Evolutionary conservation across 2,888 invertebrate species (phyloP).

Genomic region (Aphrophora alni): DNA sequence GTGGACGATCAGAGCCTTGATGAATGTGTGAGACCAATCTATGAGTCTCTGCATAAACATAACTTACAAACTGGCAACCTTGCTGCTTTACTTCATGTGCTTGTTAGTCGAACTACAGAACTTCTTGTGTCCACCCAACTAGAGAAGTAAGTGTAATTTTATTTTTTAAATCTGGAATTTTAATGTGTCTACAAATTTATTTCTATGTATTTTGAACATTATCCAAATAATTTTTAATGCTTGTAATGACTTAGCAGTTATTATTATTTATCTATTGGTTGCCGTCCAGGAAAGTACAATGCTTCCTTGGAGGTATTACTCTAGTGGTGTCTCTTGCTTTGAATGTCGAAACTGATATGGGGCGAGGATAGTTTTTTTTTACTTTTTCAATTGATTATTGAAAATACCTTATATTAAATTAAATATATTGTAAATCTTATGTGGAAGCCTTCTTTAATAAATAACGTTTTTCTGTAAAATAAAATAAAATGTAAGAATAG

Average conservation of each 20-base stretch:
- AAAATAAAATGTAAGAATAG: too few species aligned
- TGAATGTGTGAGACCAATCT: conserved; percentile 74
- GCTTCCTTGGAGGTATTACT: too few species aligned
- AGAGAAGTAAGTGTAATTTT: conserved; percentile 74
- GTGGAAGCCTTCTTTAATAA: too few species aligned
- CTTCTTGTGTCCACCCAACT: conserved; percentile 84
- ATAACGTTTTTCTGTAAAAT: too few species aligned
- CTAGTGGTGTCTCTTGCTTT: too few species aligned
- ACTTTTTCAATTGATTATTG: too few species aligned
- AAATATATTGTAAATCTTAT: too few species aligned
- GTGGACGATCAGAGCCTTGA: conserved; percentile 83
- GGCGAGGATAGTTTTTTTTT: too few species aligned
- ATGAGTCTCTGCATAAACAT: conserved; percentile 80
- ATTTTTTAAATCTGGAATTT: conserved; percentile 16
- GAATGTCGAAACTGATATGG: too few species aligned
- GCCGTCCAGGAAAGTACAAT: conserved; percentile 20
- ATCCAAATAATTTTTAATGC: conserved; percentile 19
- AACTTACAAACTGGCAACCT: conserved; percentile 91
- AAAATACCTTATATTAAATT: too few species aligned
- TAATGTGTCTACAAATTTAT: neutral
- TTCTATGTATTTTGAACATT: conserved; percentile 14
- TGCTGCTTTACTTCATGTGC: conserved; percentile 84
- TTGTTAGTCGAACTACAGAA: conserved; percentile 81
- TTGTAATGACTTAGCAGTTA: conserved; percentile 29
- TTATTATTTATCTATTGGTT: conserved; percentile 10